phyloP scores from a whole-genome alignment of 2,888 invertebrate species.

The Arrhopalites spinosus region DNA sequence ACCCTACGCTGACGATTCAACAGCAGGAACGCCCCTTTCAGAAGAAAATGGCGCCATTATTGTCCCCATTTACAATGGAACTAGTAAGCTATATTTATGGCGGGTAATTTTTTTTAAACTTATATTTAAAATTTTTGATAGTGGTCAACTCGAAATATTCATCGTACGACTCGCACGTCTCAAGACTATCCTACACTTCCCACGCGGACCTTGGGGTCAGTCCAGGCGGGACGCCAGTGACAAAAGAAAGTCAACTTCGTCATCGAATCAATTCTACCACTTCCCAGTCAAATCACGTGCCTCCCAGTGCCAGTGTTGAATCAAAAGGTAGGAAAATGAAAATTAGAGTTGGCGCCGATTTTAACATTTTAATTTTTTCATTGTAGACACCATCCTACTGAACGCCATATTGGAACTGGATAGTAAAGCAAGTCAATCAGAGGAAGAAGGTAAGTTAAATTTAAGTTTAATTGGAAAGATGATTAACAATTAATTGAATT shows the following conservation, averaged over 20 bases:
- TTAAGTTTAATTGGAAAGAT: no score
- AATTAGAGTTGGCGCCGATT: no score
- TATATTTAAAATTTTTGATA: background rate
- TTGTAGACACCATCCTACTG: no score
- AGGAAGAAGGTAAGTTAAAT: no score
- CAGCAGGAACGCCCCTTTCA: slow-evolving; percentile 96
- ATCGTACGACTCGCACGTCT: slow-evolving; percentile 93
- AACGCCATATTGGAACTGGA: no score
- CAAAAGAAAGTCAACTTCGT: slow-evolving; percentile 83
- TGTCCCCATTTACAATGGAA: slow-evolving; percentile 65
- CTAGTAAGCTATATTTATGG: no score
- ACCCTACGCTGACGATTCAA: slow-evolving; percentile 96
- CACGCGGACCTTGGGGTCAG: slow-evolving; percentile 85
- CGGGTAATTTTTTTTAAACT: no score
- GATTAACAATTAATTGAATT: no score
- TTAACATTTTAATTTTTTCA: no score
- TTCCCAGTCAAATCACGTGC: slow-evolving; percentile 36
- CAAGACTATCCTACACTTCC: slow-evolving; percentile 89
- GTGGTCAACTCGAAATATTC: slow-evolving; percentile 84
- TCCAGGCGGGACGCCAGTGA: slow-evolving; percentile 67
- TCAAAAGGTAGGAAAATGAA: no score
- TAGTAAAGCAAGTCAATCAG: no score
- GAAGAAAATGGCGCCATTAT: slow-evolving; percentile 96
- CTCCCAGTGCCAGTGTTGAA: no score
- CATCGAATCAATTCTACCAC: slow-evolving; percentile 58